phyloP scores from a whole-genome alignment of 2,888 invertebrate genomes.

The Lamellibrachia satsuma region DNA sequence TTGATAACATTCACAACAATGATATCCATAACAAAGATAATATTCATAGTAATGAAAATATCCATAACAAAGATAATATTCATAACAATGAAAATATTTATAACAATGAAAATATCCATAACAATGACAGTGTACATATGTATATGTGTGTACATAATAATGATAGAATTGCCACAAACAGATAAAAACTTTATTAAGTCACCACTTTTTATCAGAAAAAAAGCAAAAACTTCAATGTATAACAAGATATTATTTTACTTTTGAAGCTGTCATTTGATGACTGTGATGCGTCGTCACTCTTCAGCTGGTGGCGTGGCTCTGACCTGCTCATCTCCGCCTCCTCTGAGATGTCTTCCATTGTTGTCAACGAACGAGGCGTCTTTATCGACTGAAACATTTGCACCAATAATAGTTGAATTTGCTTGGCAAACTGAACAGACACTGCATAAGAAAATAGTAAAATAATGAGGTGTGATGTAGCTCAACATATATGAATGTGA shows the following conservation, averaged over 20 bases:
- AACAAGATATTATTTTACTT: not conserved
- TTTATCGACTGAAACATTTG: not conserved
- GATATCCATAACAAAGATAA: not conserved
- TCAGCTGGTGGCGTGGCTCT: not conserved
- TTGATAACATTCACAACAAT: not conserved
- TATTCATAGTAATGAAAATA: no score
- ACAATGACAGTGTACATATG: not conserved
- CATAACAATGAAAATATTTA: not conserved
- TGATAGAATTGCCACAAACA: not conserved
- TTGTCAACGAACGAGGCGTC: not conserved
- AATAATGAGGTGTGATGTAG: no score
- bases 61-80: no score
- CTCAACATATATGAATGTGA: no score
- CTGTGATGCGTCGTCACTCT: not conserved
- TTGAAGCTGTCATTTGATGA: not conserved
- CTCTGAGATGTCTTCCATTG: conserved; percentile 20
- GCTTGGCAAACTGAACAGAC: conserved; percentile 9
- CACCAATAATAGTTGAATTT: not conserved
- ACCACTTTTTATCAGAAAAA: no score
- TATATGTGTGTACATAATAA: not conserved
- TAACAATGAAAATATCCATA: not conserved
- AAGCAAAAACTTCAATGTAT: no score
- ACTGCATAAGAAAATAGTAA: no score
- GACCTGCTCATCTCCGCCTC: conserved; percentile 12
- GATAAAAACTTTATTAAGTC: no score